A percentile compares a stretch with the other conserved stretches of the same genome.
Evolutionary conservation across 2,797 vertebrate genomes (phyloP).

Genomic region (Lycodopsis pacificus): DNA sequence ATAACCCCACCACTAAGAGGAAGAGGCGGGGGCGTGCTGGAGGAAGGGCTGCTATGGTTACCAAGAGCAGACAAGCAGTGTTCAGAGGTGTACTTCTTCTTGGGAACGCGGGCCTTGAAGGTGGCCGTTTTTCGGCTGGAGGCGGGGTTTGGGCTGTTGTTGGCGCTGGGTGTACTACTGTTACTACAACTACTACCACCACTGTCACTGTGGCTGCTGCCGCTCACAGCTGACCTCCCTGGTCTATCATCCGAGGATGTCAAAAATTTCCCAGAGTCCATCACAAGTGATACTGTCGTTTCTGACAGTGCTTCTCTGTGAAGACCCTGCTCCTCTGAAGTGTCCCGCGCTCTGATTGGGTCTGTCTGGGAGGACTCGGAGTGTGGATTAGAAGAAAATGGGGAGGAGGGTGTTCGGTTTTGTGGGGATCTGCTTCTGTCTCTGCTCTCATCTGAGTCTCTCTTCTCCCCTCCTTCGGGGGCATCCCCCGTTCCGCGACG

Average conservation of each 20-base stretch:
- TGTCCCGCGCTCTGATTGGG: constrained; percentile 49
- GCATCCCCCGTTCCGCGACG: constrained; percentile 80
- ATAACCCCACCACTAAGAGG: constrained; percentile 54
- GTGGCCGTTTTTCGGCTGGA: constrained; percentile 92
- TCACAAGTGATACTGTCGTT: constrained; percentile 39
- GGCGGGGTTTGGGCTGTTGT: constrained; percentile 85
- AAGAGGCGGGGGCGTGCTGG: constrained; percentile 74
- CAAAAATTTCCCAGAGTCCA: constrained; percentile 69
- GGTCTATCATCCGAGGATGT: constrained; percentile 64
- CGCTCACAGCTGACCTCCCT: constrained; percentile 54
- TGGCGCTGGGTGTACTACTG: constrained; percentile 82
- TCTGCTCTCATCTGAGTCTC: constrained; percentile 82
- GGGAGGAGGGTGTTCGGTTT: constrained; percentile 70
- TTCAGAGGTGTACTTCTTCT: constrained; percentile 90
- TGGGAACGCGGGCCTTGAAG: constrained; percentile 92
- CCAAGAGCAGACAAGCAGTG: constrained; percentile 77
- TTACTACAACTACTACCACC: constrained; percentile 77
- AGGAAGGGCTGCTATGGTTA: constrained; percentile 76
- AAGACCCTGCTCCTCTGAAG: constrained; percentile 73
- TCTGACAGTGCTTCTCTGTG: constrained; percentile 68
- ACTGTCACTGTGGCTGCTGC: constrained; percentile 73
- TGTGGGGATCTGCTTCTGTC: constrained; percentile 77
- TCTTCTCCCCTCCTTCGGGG: constrained; percentile 82
- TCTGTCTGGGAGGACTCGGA: constrained; percentile 79
- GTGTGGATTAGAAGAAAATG: constrained; percentile 65